Base-by-base conservation (phyloP, 1,140 invertebrate species). In the Helicoverpa zea region DNA sequence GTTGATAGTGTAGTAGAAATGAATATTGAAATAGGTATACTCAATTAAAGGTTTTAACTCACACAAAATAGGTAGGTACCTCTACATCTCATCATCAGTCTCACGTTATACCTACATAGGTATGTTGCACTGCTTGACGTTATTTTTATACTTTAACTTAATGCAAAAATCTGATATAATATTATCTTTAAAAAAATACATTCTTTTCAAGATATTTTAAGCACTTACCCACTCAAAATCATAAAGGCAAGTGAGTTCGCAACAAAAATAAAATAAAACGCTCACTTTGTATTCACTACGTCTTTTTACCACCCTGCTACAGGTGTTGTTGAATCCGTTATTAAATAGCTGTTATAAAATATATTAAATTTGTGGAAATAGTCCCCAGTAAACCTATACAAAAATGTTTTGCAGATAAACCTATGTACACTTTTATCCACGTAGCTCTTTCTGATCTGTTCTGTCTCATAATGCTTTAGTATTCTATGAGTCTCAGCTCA, bases 201-300 rank as follows among this genome's bases (percentile, higher is more conserved):
- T 58, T 59, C 29, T 23, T 16, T 29, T 29, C 23, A 29, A 23
- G 58, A 29, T 59, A 13, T 59, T 59, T 59, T 59, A 29, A 23
- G 58, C 35, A 43, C 9, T 43, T 43, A 59, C 58, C 11, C 11
- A 23, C 58, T 29, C 23, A 23, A 23, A 29, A 59, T 64, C 29
- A 64, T 64, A 64, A 64, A 64, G 29, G 9, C 61, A 63, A 64
- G 13, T 14, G 14, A 64, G 61, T 64, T 64, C 61, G 29, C 47
- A 68, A 51, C n/a, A 68, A 68, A 51, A 47, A 68, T 49, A 16
- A 35, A 64, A 47, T 51, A 10, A 35, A 68, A 49, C n/a, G 35
- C 64, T 68, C 64, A 68, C 35, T 68, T 68, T 68, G 64, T 68
- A 68, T 68, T 68, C 64, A 68, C 64, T 51, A 51, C 43, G 35